These are phyloP conservation scores for Pammene fasciana DNA, from an alignment of 2,888 invertebrate species.

Conservation along the genomic window DNA sequence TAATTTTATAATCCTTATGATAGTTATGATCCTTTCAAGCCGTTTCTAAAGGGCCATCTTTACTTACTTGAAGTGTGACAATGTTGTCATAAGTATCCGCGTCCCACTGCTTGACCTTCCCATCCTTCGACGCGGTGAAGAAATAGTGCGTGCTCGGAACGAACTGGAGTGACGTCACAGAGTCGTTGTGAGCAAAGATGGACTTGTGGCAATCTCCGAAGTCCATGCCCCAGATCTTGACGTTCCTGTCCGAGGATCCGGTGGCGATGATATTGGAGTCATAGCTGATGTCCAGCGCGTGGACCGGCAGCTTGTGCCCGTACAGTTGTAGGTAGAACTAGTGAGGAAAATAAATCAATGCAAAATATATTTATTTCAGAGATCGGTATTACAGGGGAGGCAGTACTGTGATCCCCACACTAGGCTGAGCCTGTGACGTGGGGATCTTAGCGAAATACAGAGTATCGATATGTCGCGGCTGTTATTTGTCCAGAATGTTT, in stretches of 20 bases:
- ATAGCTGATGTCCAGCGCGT: constrained; percentile 96
- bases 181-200: constrained; percentile 97
- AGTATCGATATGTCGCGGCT: too few species aligned
- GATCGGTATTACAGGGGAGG: too few species aligned
- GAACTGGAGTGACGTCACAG: constrained; percentile 94
- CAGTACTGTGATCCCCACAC: too few species aligned
- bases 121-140: constrained; percentile 97
- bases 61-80: constrained; percentile 90
- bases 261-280: constrained; percentile 94
- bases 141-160: constrained; percentile 96
- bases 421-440: too few species aligned
- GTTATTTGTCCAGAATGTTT: too few species aligned
- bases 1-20: too few species aligned
- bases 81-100: constrained; percentile 96
- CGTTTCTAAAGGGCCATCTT: too few species aligned
- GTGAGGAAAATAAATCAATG: too few species aligned
- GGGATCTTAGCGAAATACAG: too few species aligned
- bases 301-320: constrained; percentile 97
- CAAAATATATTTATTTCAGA: too few species aligned
- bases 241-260: constrained; percentile 97
- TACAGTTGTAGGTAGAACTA: constrained; percentile 97
- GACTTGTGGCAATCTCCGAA: constrained; percentile 99
- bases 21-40: too few species aligned
- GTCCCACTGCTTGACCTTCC: constrained; percentile 98
- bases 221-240: constrained; percentile 99